Conservation (phyloP, 2,797 vertebrate genomes). For the Myripristis jacobus region DNA sequence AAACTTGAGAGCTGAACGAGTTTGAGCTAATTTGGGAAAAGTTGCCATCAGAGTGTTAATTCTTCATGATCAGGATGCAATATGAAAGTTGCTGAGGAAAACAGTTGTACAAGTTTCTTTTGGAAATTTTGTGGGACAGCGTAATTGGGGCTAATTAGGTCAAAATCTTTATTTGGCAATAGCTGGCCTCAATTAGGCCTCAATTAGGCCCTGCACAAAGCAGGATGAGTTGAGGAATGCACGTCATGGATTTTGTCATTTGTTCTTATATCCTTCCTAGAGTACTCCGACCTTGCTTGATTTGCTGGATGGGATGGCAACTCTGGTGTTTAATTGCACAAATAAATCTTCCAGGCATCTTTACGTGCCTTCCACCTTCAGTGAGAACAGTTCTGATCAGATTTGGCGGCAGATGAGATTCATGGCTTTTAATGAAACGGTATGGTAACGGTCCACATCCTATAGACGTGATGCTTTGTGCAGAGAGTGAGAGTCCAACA, state of each 20-base stretch:
- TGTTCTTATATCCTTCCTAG: neutral
- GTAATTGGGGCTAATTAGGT: slow-evolving; percentile 45
- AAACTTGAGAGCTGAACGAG: neutral
- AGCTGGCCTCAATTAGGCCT: slow-evolving; percentile 61
- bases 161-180: slow-evolving; percentile 43
- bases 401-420: neutral
- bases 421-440: neutral
- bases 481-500: neutral
- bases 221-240: slow-evolving; percentile 26
- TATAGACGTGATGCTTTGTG: neutral
- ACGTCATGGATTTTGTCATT: slow-evolving; percentile 14
- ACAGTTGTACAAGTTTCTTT: neutral
- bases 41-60: neutral
- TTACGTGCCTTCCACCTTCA: neutral
- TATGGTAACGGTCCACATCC: neutral
- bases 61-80: neutral
- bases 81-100: neutral
- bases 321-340: slow-evolving; percentile 36
- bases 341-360: slow-evolving; percentile 5
- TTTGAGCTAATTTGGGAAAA: neutral
- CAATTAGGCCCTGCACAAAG: slow-evolving; percentile 53
- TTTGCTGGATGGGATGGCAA: neutral
- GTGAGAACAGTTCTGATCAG: neutral
- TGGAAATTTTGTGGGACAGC: slow-evolving; percentile 13
- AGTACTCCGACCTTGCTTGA: slow-evolving; percentile 12